A percentile compares a stretch with the other conserved stretches of the same genome.
Conservation (phyloP, 1,140 invertebrate genomes). For the Hypothenemus hampei region DNA sequence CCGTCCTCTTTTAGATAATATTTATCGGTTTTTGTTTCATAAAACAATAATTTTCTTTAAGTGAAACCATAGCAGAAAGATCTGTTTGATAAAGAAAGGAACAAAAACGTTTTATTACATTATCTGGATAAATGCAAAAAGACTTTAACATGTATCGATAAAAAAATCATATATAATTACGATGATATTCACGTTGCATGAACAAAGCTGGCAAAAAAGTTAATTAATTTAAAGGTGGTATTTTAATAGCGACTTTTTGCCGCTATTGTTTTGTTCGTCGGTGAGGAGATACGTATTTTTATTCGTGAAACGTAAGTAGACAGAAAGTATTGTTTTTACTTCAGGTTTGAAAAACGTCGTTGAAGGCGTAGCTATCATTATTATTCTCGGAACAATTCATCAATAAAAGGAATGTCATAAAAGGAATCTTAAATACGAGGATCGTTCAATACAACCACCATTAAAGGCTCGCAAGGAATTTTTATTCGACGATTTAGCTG, state of each 20-base stretch:
- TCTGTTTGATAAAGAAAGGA: neutral
- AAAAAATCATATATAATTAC: neutral
- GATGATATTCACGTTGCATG: neutral
- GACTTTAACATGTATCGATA: slow-evolving; percentile 1
- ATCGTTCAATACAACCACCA: no score
- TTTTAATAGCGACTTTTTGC: slow-evolving; percentile 5
- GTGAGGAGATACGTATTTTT: neutral
- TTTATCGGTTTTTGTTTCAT: neutral
- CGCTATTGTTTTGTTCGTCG: neutral
- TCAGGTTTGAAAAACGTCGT: no score
- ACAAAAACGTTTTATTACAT: slow-evolving; percentile 1
- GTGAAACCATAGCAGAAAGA: neutral
- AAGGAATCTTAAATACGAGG: no score
- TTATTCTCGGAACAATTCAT: no score
- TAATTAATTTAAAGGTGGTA: slow-evolving; percentile 7
- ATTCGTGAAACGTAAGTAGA: neutral
- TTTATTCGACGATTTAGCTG: no score
- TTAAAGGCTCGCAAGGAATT: no score
- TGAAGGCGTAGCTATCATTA: no score
- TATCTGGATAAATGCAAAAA: neutral
- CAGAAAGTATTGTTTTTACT: neutral
- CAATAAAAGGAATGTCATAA: no score
- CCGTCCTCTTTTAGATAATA: neutral
- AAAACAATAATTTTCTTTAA: no score
- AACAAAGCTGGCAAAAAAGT: neutral